phyloP scores from a whole-genome alignment of 2,888 invertebrate species.

The Drosophila crucigera region DNA sequence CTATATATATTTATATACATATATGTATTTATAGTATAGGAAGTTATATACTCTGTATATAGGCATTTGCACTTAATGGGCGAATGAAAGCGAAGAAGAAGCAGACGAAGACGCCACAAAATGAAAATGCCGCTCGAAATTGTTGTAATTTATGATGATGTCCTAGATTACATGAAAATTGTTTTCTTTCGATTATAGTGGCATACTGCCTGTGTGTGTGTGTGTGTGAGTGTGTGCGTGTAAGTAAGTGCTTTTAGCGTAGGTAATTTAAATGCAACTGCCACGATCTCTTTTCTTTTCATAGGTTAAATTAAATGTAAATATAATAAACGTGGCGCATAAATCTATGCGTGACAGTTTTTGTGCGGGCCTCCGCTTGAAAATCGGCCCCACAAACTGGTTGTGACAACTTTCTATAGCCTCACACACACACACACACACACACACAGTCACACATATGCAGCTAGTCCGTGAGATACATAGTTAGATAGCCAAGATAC shows the following conservation, averaged over 20 bases:
- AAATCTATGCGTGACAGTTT: conserved; percentile 78
- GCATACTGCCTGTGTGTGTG: conserved; percentile 17
- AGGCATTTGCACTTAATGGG: conserved; percentile 57
- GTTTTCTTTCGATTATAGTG: conserved; percentile 80
- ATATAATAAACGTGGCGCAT: conserved; percentile 79
- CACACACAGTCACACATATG: conserved; percentile 2
- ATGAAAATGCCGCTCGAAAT: conserved; percentile 76
- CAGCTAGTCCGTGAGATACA: conserved; percentile 31
- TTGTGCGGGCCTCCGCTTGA: conserved; percentile 60
- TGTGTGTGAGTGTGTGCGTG: conserved; percentile 12
- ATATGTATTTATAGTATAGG: conserved; percentile 11
- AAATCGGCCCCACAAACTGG: conserved; percentile 70
- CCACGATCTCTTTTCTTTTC: conserved; percentile 50
- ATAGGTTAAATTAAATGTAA: conserved; percentile 77
- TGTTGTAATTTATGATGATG: conserved; percentile 83
- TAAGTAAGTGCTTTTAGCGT: conserved; percentile 41
- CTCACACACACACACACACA: conserved; percentile 28
- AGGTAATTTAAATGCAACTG: conserved; percentile 64
- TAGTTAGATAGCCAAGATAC: conserved; percentile 48
- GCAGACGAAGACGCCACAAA: conserved; percentile 32
- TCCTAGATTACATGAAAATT: conserved; percentile 84
- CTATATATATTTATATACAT: conserved; percentile 26
- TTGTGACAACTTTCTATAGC: conserved; percentile 79
- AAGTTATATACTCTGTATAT: conserved; percentile 22
- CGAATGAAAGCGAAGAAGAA: conserved; percentile 33